phyloP scores from a whole-genome alignment of 2,797 vertebrate species.

The Halcyon leucocephala region DNA sequence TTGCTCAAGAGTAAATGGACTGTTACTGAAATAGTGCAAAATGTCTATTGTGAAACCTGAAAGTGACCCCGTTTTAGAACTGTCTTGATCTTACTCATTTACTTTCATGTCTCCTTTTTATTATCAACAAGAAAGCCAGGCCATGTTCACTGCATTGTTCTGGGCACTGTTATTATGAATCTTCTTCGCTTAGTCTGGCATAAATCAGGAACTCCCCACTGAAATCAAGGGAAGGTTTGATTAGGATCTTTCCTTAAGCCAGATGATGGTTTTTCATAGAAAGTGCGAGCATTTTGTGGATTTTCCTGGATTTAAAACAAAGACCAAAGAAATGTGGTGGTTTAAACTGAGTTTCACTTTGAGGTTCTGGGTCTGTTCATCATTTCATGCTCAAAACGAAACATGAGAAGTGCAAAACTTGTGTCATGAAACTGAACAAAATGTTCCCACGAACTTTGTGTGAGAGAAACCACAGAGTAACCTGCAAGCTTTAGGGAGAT shows the following conservation, averaged over 20 bases:
- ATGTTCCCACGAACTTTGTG: constrained; percentile 48
- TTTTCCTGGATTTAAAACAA: constrained; percentile 61
- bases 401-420: constrained; percentile 33
- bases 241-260: constrained; percentile 39
- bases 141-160: background rate
- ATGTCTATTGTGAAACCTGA: background rate
- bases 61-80: background rate
- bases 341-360: constrained; percentile 50
- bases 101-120: background rate
- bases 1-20: background rate
- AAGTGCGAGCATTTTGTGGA: constrained; percentile 49
- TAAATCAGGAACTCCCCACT: background rate
- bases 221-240: constrained; percentile 29
- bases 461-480: constrained; percentile 26
- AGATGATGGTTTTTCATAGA: constrained; percentile 39
- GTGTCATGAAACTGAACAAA: constrained; percentile 38
- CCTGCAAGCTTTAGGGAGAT: constrained; percentile 11
- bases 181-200: background rate
- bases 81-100: background rate
- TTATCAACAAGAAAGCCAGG: background rate
- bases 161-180: background rate
- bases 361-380: constrained; percentile 57
- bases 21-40: background rate
- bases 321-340: constrained; percentile 48
- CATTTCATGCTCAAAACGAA: constrained; percentile 57